Evolutionary conservation across 1,140 invertebrate genomes (phyloP).

Genomic region (Spodoptera frugiperda): DNA sequence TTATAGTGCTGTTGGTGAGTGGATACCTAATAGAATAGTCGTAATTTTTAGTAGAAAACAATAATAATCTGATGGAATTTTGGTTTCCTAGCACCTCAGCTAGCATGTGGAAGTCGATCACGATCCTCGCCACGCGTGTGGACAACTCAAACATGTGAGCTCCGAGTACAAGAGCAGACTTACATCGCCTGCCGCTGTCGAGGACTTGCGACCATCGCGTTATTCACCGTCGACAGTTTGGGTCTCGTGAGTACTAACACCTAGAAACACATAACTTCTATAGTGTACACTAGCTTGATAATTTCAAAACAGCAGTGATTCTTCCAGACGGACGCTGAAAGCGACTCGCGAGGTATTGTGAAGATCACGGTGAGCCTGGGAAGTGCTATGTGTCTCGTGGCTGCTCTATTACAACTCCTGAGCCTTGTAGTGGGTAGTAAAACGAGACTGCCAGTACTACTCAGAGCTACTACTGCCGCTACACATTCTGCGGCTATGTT

Average conservation of each 20-base stretch:
- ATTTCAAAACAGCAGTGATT: conserved; percentile 12
- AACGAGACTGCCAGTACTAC: conserved; percentile 62
- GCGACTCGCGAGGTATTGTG: conserved; percentile 73
- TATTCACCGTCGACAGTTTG: conserved; percentile 5
- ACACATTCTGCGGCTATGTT: conserved; percentile 75
- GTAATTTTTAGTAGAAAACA: background rate
- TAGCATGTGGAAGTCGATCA: conserved; percentile 8
- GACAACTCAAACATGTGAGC: conserved; percentile 21
- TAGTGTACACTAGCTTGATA: background rate
- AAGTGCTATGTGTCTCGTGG: conserved; percentile 74
- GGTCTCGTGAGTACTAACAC: conserved; percentile 11
- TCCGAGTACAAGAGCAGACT: background rate
- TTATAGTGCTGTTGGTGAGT: conserved; percentile 76
- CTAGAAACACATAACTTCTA: too few species aligned
- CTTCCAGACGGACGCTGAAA: conserved; percentile 76
- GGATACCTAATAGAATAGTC: background rate
- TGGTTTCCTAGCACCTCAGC: background rate
- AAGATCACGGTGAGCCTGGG: conserved; percentile 75
- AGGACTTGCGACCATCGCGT: conserved; percentile 4
- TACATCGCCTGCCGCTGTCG: conserved; percentile 18
- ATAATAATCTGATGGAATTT: background rate
- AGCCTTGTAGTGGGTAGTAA: conserved; percentile 63
- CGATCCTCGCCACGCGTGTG: conserved; percentile 11
- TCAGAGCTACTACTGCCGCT: conserved; percentile 72
- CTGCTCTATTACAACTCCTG: conserved; percentile 71